Evolutionary conservation across 2,888 invertebrate species (phyloP).

Genomic region (Fabriciana adippe): DNA sequence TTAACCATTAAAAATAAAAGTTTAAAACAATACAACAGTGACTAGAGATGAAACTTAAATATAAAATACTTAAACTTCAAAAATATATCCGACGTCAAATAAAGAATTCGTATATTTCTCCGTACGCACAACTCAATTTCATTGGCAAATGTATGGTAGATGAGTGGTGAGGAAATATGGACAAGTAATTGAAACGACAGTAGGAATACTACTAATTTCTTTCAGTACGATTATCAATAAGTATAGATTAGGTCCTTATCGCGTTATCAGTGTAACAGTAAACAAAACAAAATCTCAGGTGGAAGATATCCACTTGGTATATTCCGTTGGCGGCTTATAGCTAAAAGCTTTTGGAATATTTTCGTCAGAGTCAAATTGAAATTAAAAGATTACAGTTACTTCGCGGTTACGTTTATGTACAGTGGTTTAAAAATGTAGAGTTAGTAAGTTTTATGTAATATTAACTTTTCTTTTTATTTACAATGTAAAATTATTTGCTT

Average conservation of each 20-base stretch:
- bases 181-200: constrained; percentile 47
- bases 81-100: constrained; percentile 62
- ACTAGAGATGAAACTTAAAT: constrained; percentile 40
- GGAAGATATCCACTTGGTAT: constrained; percentile 37
- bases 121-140: constrained; percentile 61
- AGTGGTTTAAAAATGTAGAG: too few species aligned
- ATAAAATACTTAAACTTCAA: constrained; percentile 8
- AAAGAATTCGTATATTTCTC: constrained; percentile 68
- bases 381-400: constrained; percentile 40
- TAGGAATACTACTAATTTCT: constrained; percentile 52
- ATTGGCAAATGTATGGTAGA: constrained; percentile 48
- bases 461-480: too few species aligned
- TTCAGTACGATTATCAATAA: constrained; percentile 54
- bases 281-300: constrained; percentile 55
- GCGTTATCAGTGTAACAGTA: constrained; percentile 47
- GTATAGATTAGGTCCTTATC: constrained; percentile 46
- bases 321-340: constrained; percentile 29
- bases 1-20: constrained; percentile 61
- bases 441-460: too few species aligned
- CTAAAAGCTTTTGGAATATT: constrained; percentile 19
- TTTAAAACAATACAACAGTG: constrained; percentile 39
- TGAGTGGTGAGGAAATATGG: constrained; percentile 41
- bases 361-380: constrained; percentile 10
- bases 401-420: background rate
- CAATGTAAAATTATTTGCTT: too few species aligned